These are phyloP conservation scores for Casuarius casuarius DNA, from an alignment of 2,113 vertebrate genomes.

Conservation along the genomic window DNA sequence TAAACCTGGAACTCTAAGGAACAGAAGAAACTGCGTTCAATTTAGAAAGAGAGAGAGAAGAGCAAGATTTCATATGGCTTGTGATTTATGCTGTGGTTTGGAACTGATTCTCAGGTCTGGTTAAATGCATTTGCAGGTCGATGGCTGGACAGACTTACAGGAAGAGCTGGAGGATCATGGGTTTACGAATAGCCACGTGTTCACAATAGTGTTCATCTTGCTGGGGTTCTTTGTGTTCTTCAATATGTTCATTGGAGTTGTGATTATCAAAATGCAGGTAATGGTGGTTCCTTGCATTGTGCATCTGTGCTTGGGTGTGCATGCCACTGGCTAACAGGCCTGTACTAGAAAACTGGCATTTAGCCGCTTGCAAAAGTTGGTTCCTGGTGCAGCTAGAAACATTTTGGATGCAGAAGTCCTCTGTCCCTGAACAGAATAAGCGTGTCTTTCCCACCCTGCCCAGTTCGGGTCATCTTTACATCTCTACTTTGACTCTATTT, in stretches of 20 bases:
- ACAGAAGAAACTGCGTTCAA: not conserved
- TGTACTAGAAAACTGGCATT: not conserved
- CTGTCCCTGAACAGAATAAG: not conserved
- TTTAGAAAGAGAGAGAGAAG: not conserved
- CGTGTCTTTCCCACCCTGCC: not conserved
- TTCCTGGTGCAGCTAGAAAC: not conserved
- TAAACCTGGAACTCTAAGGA: not conserved
- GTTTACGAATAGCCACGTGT: slow-evolving; percentile 12
- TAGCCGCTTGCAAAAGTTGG: not conserved
- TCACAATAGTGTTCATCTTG: slow-evolving; percentile 60
- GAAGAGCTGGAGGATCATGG: not conserved
- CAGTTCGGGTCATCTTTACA: not conserved
- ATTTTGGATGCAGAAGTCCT: not conserved
- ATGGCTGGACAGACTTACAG: slow-evolving; percentile 70
- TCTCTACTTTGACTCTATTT: not conserved
- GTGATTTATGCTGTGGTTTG: not conserved
- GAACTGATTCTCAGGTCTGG: not conserved
- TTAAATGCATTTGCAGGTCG: slow-evolving; percentile 56
- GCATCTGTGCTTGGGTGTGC: no score
- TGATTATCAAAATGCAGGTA: slow-evolving; percentile 64
- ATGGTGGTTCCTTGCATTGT: not conserved
- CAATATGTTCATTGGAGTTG: slow-evolving; percentile 58
- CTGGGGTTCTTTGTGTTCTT: slow-evolving; percentile 70
- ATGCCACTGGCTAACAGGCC: not conserved
- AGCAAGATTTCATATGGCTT: not conserved